Evolutionary conservation across 2,888 invertebrate genomes (phyloP).

Genomic region (Nebria salina): DNA sequence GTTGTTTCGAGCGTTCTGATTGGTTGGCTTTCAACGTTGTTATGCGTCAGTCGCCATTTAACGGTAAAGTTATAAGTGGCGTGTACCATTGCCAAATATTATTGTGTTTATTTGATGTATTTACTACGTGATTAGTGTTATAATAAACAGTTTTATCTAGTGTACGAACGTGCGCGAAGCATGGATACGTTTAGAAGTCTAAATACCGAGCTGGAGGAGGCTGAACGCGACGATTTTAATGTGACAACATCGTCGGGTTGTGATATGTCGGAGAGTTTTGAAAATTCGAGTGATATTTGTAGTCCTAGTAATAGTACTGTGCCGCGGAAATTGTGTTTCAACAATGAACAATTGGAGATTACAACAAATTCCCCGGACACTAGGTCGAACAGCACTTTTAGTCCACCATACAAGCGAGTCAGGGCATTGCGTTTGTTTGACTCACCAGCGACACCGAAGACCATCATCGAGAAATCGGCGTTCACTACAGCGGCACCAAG

Average conservation of each 20-base stretch:
- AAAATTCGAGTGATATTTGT: constrained; percentile 69
- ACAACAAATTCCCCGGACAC: constrained; percentile 51
- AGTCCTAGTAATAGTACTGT: constrained; percentile 65
- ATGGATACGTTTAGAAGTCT: constrained; percentile 54
- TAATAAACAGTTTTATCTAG: constrained; percentile 23
- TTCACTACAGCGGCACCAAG: constrained; percentile 70
- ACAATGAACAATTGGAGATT: constrained; percentile 57
- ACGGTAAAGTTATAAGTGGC: constrained; percentile 4
- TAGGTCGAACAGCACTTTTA: constrained; percentile 56
- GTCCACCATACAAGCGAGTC: constrained; percentile 71
- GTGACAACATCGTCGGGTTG: constrained; percentile 64
- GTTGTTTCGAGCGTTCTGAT: constrained; percentile 24
- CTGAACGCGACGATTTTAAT: constrained; percentile 57
- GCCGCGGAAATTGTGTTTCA: constrained; percentile 71
- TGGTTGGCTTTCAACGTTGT: constrained; percentile 28
- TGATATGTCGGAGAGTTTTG: constrained; percentile 72
- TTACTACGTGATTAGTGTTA: constrained; percentile 10
- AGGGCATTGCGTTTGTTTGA: constrained; percentile 77
- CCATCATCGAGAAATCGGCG: constrained; percentile 76
- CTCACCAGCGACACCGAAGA: constrained; percentile 87
- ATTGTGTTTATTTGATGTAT: constrained; percentile 2
- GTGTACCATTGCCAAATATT: not conserved
- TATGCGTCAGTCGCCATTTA: constrained; percentile 39
- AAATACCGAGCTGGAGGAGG: constrained; percentile 53
- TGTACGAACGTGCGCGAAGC: constrained; percentile 31